These are phyloP conservation scores for Xylota sylvarum DNA, from an alignment of 2,888 invertebrate genomes.

Conservation along the genomic window DNA sequence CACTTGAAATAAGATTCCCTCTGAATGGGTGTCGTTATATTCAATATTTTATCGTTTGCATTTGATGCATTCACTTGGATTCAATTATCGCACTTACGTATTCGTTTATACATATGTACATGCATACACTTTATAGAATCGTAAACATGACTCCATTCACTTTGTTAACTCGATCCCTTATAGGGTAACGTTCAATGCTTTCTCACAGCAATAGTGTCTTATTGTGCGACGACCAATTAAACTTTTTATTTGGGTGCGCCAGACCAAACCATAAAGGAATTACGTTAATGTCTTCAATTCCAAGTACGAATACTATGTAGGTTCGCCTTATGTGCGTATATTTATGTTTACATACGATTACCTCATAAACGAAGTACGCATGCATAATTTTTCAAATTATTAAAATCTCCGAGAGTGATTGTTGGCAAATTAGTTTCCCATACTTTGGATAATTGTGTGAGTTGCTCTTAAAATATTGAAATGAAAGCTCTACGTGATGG, in stretches of 20 bases:
- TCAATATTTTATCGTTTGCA: too few species aligned
- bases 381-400: constrained; percentile 35
- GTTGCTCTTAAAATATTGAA: constrained; percentile 14
- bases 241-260: constrained; percentile 35
- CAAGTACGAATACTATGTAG: constrained; percentile 33
- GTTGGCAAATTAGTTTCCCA: constrained; percentile 30
- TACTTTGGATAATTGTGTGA: constrained; percentile 25
- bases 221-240: background rate
- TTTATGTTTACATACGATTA: constrained; percentile 40
- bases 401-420: constrained; percentile 30
- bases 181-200: background rate
- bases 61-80: too few species aligned
- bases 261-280: constrained; percentile 17
- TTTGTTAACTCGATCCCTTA: background rate
- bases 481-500: background rate
- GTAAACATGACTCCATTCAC: background rate
- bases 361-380: constrained; percentile 50
- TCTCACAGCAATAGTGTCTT: background rate
- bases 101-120: background rate
- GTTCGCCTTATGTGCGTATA: constrained; percentile 17
- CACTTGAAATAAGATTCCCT: too few species aligned
- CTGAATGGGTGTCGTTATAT: too few species aligned
- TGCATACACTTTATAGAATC: too few species aligned
- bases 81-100: background rate
- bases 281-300: constrained; percentile 36